Evolutionary conservation across 1,140 invertebrate species (phyloP), one percentile per base, ranked within the genome.

Genomic region (Drosophila suzukii): DNA sequence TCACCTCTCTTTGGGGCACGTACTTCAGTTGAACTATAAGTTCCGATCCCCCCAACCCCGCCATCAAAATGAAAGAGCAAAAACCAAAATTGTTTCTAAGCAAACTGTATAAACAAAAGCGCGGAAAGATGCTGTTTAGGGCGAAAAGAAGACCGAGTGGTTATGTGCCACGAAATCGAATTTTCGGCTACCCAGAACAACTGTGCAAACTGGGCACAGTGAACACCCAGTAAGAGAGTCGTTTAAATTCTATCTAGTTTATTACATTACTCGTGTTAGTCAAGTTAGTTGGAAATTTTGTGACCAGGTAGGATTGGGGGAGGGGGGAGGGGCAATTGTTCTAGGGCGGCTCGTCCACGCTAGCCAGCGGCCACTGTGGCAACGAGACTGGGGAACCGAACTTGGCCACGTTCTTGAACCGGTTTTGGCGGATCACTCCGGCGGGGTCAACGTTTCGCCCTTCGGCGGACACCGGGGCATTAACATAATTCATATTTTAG

Each of bases 361-460:
- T 39, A 43, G 39, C 34, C 49, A 55, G 47, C 8, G 54, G 36
- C 32, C 54, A 76, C 73, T 76, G 73, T 76, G 56, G 13, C 36
- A 43, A 20, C 20, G 27, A 32, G 53, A 34, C 32, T 34, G 7
- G 32, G 32, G 32, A 75, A 79, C 62, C 56, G 20, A 55, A 65
- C 44, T 61, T 54, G 34, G 77, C 76, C 76, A 89, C 80, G 84
- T 90, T 90, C 81, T 67, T 68, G 56, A 79, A 89, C 84, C 84
- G 84, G 84, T 89, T 89, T 75, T 43, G 75, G 20, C 55, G 55
- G 30, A 63, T 39, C 38, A 27, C 65, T 44, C 60, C 66, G 60
- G 62, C 54, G 77, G 73, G 84, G 84, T 89, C 84, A 89, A 89
- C 54, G 84, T 41, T 84, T 88, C 68, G 62, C 59, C 83, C 60